Conservation (phyloP, 2,888 invertebrate genomes). For the Helicoverpa assulta region DNA sequence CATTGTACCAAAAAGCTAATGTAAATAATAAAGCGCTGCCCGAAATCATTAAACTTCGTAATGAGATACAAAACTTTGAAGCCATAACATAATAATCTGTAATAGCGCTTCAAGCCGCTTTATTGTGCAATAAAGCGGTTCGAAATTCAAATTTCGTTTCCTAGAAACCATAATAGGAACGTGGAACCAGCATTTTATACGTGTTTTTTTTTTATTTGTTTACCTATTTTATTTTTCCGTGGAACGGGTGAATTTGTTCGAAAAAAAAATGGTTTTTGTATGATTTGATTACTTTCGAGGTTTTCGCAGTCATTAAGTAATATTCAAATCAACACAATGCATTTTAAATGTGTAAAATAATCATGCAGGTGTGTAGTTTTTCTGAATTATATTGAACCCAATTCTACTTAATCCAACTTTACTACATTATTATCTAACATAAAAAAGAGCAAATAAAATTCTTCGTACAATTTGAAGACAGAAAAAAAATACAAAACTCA, state of each 20-base stretch:
- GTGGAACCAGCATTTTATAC: conserved; percentile 63
- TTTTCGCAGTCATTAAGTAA: conserved; percentile 43
- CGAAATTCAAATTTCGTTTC: conserved; percentile 73
- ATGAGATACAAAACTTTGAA: conserved; percentile 66
- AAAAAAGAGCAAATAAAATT: too few relatives aligned
- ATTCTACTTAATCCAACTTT: too few relatives aligned
- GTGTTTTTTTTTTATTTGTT: conserved; percentile 69
- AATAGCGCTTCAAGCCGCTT: conserved; percentile 71
- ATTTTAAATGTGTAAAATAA: too few relatives aligned
- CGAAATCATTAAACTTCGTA: conserved; percentile 61
- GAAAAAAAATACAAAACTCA: too few relatives aligned
- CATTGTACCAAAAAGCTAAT: conserved; percentile 27
- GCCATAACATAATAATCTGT: conserved; percentile 75
- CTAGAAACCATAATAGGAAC: conserved; percentile 75
- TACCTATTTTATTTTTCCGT: conserved; percentile 64
- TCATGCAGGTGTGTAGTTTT: too few relatives aligned
- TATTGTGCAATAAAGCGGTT: conserved; percentile 72
- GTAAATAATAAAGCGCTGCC: conserved; percentile 44
- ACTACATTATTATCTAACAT: too few relatives aligned
- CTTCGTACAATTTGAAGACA: too few relatives aligned
- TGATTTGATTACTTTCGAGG: conserved; percentile 43
- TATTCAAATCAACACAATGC: too few relatives aligned
- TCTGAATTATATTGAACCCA: too few relatives aligned
- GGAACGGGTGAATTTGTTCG: conserved; percentile 63
- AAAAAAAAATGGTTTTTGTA: conserved; percentile 36